Evolutionary conservation across 1,140 invertebrate species (phyloP), one percentile per base, ranked within the genome.

Genomic region (Heliconius nattereri): DNA sequence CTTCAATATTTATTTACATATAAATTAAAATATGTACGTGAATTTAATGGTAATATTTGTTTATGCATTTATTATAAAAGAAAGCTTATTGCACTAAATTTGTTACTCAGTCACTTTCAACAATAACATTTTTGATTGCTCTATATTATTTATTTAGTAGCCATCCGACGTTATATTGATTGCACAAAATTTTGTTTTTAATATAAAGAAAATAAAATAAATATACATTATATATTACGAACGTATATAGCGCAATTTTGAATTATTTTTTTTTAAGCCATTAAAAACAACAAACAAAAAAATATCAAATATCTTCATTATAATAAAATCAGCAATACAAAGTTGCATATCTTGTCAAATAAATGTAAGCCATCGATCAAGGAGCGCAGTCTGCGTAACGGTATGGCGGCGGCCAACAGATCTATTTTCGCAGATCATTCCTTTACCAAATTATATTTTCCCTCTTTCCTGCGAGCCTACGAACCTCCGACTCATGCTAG

Each of bases 381-480:
- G 71, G 81, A 83, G 79, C 82, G 83, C 86, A 87, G 88, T 86
- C 85, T 85, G 80, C 83, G 90, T 88, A 90, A 90, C 89, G 84
- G 40, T 3, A 3, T 7, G 1, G 32, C 40, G 11, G 40, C 40
- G 40, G 85, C 84, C 81, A 87, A 90, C 89, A 90, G 91, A 90
- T 91, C 87, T 91, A 91, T 91, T 92, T 89, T 88, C 90, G 90
- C 88, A 85, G 89, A 94, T 94, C 90, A 89, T 92, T 89, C 89
- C 88, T 87, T 90, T 86, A 89, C 85, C 85, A 85, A 88, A 91
- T 93, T 90, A 89, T 89, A 85, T 85, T 89, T 87, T 86, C 88
- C 88, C 88, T 88, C 81, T 76, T 45, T 79, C 72, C 80, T 81
- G 85, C 84, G 85, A 81, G 82, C 76, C 84, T 81, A 83, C 81